Percentiles rank a stretch among this genome's conserved stretches.
Evolutionary conservation across 64 coral and sea anemone genomes (phyloP).

Genomic region (Stichodactyla mertensii): DNA sequence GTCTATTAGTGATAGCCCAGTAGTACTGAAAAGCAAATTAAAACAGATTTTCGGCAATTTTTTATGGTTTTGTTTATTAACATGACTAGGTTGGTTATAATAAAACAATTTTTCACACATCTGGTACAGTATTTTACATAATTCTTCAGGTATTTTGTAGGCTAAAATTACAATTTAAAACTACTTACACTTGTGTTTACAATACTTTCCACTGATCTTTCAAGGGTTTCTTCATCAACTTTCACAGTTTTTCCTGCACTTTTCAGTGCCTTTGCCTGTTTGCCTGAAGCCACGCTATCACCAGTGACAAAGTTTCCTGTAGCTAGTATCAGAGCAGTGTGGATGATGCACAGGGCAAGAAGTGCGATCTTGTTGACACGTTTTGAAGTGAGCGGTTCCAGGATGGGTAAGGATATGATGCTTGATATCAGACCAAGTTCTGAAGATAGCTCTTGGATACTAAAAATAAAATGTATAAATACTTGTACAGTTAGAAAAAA

Average conservation of each 20-base stretch:
- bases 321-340: conserved; percentile 79
- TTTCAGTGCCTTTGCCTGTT: not conserved
- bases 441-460: conserved; percentile 85
- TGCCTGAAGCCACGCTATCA: conserved; percentile 48
- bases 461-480: conserved; percentile 13
- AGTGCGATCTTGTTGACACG: conserved; percentile 81
- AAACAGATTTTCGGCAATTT: too few species aligned
- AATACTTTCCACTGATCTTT: conserved; percentile 77
- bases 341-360: conserved; percentile 67
- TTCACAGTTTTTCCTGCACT: not conserved
- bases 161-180: too few species aligned
- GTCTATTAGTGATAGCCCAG: too few species aligned
- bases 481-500: not conserved
- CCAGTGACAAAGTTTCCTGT: conserved; percentile 63
- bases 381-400: conserved; percentile 68
- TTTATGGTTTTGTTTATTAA: too few species aligned
- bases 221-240: conserved; percentile 62
- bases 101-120: too few species aligned
- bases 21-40: too few species aligned
- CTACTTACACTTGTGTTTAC: conserved; percentile 84
- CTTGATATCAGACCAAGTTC: conserved; percentile 72
- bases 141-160: too few species aligned
- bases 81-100: too few species aligned
- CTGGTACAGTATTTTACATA: too few species aligned
- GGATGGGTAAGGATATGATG: conserved; percentile 82